phyloP scores from a whole-genome alignment of 2,797 vertebrate species.

The Helicolenus hilgendorfi region DNA sequence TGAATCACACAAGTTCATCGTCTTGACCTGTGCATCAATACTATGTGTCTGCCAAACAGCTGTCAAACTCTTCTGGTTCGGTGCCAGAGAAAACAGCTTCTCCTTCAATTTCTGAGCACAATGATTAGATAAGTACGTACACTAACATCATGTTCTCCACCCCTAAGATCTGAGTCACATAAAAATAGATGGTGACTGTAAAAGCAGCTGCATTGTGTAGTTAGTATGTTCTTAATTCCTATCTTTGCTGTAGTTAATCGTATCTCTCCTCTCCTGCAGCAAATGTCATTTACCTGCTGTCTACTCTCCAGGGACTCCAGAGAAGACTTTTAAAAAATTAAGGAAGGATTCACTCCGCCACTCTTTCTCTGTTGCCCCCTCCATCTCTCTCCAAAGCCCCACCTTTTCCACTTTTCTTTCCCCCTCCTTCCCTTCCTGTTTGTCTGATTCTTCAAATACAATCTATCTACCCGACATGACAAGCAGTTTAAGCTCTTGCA shows the following conservation, averaged over 20 bases:
- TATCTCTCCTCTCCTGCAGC: not conserved
- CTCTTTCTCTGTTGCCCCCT: slow-evolving; percentile 9
- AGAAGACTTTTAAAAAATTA: slow-evolving; percentile 46
- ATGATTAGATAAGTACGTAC: slow-evolving; percentile 6
- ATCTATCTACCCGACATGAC: slow-evolving; percentile 56
- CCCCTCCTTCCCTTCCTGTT: slow-evolving; percentile 26
- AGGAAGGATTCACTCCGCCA: slow-evolving; percentile 27
- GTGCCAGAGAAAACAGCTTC: slow-evolving; percentile 3
- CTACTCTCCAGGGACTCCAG: slow-evolving; percentile 18
- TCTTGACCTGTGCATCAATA: slow-evolving; percentile 15
- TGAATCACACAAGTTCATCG: slow-evolving; percentile 29
- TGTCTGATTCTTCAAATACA: slow-evolving; percentile 62
- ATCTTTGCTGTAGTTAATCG: slow-evolving; percentile 2
- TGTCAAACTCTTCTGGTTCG: slow-evolving; percentile 13
- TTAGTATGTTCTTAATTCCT: slow-evolving; percentile 2
- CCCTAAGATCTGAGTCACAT: slow-evolving; percentile 27
- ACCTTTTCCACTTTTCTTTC: not conserved
- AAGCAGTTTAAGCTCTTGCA: slow-evolving; percentile 67
- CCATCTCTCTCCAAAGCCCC: not conserved
- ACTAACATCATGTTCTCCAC: slow-evolving; percentile 3
- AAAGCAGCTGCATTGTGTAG: slow-evolving; percentile 1
- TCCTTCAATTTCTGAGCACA: slow-evolving; percentile 4
- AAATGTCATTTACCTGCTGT: slow-evolving; percentile 39
- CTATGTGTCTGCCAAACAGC: slow-evolving; percentile 27
- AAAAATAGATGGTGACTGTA: slow-evolving; percentile 9